Percentiles rank a stretch among this genome's conserved stretches.
phyloP scores from a whole-genome alignment of 2,113 vertebrate genomes.

The Daubentonia madagascariensis region DNA sequence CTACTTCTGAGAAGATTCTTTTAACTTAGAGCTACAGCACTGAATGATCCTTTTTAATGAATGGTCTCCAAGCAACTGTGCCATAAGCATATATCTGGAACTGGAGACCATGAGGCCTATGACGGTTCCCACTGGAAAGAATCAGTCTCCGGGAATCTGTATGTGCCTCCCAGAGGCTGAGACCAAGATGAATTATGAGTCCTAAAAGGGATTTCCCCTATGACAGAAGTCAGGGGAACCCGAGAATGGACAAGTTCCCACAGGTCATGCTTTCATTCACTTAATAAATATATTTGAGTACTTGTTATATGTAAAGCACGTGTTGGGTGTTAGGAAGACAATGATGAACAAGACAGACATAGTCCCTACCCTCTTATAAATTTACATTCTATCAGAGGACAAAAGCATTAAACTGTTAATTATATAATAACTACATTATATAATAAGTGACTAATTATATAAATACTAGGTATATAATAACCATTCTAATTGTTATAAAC shows the following conservation, averaged over 20 bases:
- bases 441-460: not conserved
- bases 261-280: not conserved
- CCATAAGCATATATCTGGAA: not conserved
- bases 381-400: not conserved
- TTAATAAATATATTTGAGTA: not conserved
- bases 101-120: not conserved
- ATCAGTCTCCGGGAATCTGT: not conserved
- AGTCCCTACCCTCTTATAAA: not conserved
- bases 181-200: not conserved
- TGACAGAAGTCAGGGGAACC: not conserved
- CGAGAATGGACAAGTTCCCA: not conserved
- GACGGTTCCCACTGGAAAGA: not conserved
- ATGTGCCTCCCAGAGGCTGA: not conserved
- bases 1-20: not conserved
- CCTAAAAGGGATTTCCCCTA: not conserved
- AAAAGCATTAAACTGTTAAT: not conserved
- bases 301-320: not conserved
- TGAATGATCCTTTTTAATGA: not conserved
- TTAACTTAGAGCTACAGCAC: not conserved
- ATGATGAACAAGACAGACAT: not conserved
- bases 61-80: not conserved
- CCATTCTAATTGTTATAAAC: not conserved
- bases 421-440: not conserved
- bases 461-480: not conserved
- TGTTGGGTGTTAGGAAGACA: not conserved